Evolutionary conservation across 2,113 vertebrate species (phyloP), one percentile per base, ranked within the genome.

Genomic region (Dicaeum eximium): DNA sequence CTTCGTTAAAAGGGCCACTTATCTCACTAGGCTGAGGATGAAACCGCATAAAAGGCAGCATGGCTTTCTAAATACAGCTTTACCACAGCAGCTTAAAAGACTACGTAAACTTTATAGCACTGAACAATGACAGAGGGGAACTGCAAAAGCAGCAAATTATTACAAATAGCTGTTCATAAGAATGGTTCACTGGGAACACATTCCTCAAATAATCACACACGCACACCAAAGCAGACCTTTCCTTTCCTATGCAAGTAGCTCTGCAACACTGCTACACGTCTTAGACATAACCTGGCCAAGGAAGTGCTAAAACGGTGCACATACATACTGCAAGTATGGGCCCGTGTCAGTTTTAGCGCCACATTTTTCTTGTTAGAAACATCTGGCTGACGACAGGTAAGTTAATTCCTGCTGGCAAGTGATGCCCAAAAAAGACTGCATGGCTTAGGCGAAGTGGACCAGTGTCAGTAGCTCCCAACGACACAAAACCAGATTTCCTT

Each of bases 21-120:
- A 94, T 79, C 80, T 90, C 88, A 72, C 57, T 28, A 81, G 48
- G 56, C 71, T 74, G 66, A 91, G 71, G 60, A 77, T 78, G 78
- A 85, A 95, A 65, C 50, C 4, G 6, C 64, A 58, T 31, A 60
- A 88, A 69, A 71, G 31, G n/a, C 31, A 8, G 72, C 33, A 67
- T 1, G 1, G 31, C 73, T 70, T 86, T 90, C 90, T 44, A 85
- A 45, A 74, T 23, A 57, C 33, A 24, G 57, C 84, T 94, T 90
- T 64, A 74, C 69, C 31, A 72, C 9, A 85, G 66, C 53, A 80
- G 53, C 67, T 93, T 72, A 69, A 86, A 96, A 82, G 31, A 48
- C 31, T 31, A 27, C 17, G 6, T 30, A 78, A 83, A 89, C 62
- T 87, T 85, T 40, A 85, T 95, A 91, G 71, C 45, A 60, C 1